Evolutionary conservation across 2,888 invertebrate species (phyloP), one percentile per base, ranked within the genome.

Genomic region (Yponomeuta sedellus): DNA sequence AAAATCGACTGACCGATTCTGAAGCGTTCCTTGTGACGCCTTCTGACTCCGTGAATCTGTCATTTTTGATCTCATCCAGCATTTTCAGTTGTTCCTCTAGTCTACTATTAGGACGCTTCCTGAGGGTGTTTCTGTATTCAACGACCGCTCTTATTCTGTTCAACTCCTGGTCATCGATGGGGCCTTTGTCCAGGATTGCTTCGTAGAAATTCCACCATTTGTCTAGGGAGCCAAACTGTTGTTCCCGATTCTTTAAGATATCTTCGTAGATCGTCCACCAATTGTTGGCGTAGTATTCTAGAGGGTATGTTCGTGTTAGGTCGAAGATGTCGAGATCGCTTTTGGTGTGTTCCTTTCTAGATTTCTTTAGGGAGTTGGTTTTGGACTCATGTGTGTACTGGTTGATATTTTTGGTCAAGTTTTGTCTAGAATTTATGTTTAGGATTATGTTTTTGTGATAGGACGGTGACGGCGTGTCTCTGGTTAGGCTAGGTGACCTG

Each of bases 181-280:
- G 79, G 11, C 76, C 74, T 2, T 82, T 86, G 58, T 83, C 86
- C 0, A 90, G 65, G 5, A 91, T 82, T 0, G 80, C 78, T 72
- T 91, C 90, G 75, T 92, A 92, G 61, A 88, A 86, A 1, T 74
- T 78, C 92, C 92, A 92, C 92, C 92, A 92, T 69, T 86, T 86
- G 66, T 91, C 91, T 19, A 92, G 84, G 0, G 89, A 85, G 0
- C 92, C 92, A 74, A 89, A 92, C 70, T 91, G 91, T 25, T 82
- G 80, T 63, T 90, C 89, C 0, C 92, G 76, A 44, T 77, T 89
- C 63, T 83, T 88, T 0, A 92, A 67, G 0, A 92, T 75, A 25
- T 90, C 90, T 68, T 91, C 88, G 76, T 92, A 92, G 1, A 92
- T 92, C 0, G 77, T 72, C 92, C 92, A 92, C 92, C 91, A 92